Evolutionary conservation across 1,140 invertebrate species (phyloP).

Genomic region (Drosophila insularis): DNA sequence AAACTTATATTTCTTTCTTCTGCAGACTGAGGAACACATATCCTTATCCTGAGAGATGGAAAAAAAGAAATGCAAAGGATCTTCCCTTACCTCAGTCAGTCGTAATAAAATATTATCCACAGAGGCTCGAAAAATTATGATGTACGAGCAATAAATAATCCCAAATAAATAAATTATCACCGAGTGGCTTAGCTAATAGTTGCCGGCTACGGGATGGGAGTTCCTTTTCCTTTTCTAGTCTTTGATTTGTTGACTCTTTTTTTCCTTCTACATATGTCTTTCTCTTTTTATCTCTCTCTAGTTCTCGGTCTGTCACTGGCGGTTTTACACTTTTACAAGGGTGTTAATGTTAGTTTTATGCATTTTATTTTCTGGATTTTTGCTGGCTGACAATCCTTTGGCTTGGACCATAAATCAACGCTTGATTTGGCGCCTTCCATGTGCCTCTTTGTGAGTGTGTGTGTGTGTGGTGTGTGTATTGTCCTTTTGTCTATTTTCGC

Average conservation of each 20-base stretch:
- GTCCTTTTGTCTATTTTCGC: conserved; percentile 70
- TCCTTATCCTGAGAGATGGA: conserved; percentile 47
- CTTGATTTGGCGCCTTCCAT: conserved; percentile 77
- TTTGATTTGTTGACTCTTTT: conserved; percentile 64
- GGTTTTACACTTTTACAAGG: conserved; percentile 78
- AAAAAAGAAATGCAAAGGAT: conserved; percentile 18
- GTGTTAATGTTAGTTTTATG: conserved; percentile 78
- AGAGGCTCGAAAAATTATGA: conserved; percentile 73
- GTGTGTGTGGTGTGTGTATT: background rate
- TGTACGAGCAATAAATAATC: conserved; percentile 81
- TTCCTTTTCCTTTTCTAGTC: conserved; percentile 21
- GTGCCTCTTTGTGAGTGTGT: conserved; percentile 28
- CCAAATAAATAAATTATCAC: conserved; percentile 81
- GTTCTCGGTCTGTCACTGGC: conserved; percentile 53
- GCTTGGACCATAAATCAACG: conserved; percentile 68
- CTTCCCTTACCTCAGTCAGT: conserved; percentile 21
- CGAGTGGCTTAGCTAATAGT: conserved; percentile 72
- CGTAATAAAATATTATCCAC: conserved; percentile 57
- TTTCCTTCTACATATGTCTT: background rate
- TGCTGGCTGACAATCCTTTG: conserved; percentile 57
- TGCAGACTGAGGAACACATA: conserved; percentile 30
- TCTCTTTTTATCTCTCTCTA: background rate
- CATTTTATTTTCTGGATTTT: conserved; percentile 50
- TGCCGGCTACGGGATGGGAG: conserved; percentile 53
- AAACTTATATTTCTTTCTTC: conserved; percentile 72